Evolutionary conservation across 2,797 vertebrate species (phyloP).

Genomic region (Furcifer pardalis): DNA sequence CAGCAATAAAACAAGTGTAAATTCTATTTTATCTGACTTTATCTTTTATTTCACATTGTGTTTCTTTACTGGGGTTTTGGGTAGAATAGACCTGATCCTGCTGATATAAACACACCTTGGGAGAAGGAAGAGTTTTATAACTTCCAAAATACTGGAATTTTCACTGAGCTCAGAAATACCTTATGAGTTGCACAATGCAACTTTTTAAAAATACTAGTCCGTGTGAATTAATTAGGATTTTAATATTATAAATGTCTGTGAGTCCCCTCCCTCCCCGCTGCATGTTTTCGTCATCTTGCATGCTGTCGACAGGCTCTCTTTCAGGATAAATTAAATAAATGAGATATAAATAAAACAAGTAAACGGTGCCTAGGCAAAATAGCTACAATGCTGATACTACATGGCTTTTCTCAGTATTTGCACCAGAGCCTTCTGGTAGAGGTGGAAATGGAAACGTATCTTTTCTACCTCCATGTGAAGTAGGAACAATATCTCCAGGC

Average conservation of each 20-base stretch:
- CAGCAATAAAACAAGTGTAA: too few relatives aligned
- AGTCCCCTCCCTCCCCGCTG: neutral
- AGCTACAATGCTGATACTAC: neutral
- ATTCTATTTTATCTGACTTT: too few relatives aligned
- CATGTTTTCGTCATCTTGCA: neutral
- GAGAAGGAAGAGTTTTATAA: too few relatives aligned
- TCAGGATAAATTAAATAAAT: neutral
- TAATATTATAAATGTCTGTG: neutral
- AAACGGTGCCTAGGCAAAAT: neutral
- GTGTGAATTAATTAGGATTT: neutral
- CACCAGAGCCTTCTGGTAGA: neutral
- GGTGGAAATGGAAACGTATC: slow-evolving; percentile 4
- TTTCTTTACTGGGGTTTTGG: too few relatives aligned
- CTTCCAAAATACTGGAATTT: too few relatives aligned
- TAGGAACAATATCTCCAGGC: slow-evolving; percentile 5
- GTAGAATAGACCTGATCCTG: too few relatives aligned
- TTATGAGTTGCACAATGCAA: too few relatives aligned
- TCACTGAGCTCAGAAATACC: too few relatives aligned
- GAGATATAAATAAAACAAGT: neutral
- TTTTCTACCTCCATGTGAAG: neutral
- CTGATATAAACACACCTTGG: too few relatives aligned
- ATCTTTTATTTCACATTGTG: too few relatives aligned
- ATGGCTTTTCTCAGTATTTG: neutral
- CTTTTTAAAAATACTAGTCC: neutral
- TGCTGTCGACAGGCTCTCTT: neutral